Percentiles rank a stretch among this genome's conserved stretches.
Conservation (phyloP, 2,888 invertebrate genomes). For the Silvanus unidentatus region DNA sequence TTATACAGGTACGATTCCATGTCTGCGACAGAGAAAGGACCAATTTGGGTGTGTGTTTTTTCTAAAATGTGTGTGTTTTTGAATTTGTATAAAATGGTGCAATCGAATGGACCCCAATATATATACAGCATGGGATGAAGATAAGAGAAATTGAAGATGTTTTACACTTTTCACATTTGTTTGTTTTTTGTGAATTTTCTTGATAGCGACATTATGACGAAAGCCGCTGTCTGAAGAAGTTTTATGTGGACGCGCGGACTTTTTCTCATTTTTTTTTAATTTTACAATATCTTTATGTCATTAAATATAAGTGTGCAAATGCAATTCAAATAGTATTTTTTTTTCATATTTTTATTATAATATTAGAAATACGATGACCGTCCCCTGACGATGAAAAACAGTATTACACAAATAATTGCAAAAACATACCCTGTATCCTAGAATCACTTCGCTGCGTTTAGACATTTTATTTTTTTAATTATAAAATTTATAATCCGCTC, state of each 20-base stretch:
- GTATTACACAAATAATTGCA: constrained; percentile 75
- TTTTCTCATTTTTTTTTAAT: background rate
- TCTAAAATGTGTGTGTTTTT: too few species aligned
- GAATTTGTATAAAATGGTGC: constrained; percentile 42
- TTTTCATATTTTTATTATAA: constrained; percentile 11
- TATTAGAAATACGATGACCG: constrained; percentile 35
- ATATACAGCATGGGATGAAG: constrained; percentile 44
- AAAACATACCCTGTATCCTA: constrained; percentile 93
- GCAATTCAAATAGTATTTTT: constrained; percentile 4
- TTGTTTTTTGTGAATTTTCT: constrained; percentile 9
- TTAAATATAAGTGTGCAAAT: constrained; percentile 3
- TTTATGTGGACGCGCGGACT: constrained; percentile 6
- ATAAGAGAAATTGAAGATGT: background rate
- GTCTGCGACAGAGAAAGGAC: constrained; percentile 39
- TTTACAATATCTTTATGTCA: background rate
- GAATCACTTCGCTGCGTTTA: constrained; percentile 66
- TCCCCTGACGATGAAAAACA: constrained; percentile 42
- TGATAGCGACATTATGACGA: constrained; percentile 24
- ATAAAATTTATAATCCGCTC: constrained; percentile 30
- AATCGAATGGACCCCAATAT: constrained; percentile 45
- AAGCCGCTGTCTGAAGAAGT: background rate
- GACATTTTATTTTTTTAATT: constrained; percentile 30
- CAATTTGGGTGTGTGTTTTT: constrained; percentile 24
- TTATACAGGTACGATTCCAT: constrained; percentile 36
- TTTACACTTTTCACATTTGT: too few species aligned